phyloP scores from a whole-genome alignment of 2,888 invertebrate species.

The Kuschelorhynchus macadamiae region DNA sequence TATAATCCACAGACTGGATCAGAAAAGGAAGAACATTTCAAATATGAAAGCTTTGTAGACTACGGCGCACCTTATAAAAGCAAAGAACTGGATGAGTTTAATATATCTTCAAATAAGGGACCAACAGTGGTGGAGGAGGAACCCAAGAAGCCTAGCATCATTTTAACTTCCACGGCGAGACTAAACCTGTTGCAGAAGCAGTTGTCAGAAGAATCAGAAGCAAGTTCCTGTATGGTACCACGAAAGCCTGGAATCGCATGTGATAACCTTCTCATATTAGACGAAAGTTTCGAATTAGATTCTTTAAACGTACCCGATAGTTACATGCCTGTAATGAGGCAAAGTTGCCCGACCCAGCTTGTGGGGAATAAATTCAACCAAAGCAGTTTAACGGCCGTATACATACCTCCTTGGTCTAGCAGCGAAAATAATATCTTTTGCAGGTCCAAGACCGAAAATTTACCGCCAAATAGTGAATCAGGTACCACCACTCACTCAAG shows the following conservation, averaged over 20 bases:
- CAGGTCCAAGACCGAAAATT: constrained; percentile 43
- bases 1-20: constrained; percentile 71
- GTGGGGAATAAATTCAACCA: constrained; percentile 74
- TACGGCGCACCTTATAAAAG: constrained; percentile 62
- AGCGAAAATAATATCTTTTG: constrained; percentile 65
- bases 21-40: constrained; percentile 63
- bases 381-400: constrained; percentile 71
- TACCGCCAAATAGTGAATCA: constrained; percentile 39
- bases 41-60: constrained; percentile 71
- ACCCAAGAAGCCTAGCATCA: constrained; percentile 62
- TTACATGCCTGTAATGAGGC: constrained; percentile 69
- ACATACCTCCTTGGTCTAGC: constrained; percentile 71
- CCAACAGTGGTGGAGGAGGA: constrained; percentile 52
- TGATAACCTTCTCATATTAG: constrained; percentile 78
- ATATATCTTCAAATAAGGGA: constrained; percentile 13
- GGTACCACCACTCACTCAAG: constrained; percentile 72
- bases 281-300: constrained; percentile 73
- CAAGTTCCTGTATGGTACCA: constrained; percentile 73
- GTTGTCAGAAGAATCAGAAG: constrained; percentile 73
- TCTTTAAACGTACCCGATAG: constrained; percentile 59
- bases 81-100: constrained; percentile 22
- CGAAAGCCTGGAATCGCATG: constrained; percentile 74
- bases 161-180: constrained; percentile 70
- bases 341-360: constrained; percentile 78
- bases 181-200: constrained; percentile 66